Evolutionary conservation across 2,888 invertebrate genomes (phyloP).

Genomic region (Drosophila nr. medialis): DNA sequence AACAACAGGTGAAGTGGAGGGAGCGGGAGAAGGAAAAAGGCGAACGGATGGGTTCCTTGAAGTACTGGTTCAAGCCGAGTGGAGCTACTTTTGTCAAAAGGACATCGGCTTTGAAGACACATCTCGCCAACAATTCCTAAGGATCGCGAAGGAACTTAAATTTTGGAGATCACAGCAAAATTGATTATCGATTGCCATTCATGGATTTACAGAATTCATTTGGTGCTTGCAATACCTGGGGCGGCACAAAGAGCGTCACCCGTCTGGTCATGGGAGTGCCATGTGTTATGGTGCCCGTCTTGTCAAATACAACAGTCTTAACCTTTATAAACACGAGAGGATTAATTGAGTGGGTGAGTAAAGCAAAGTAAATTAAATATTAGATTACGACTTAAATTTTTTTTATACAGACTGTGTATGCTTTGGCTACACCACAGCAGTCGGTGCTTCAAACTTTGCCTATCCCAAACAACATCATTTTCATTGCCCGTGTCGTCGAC

Average conservation of each 20-base stretch:
- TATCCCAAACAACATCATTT: not conserved
- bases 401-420: slow-evolving; percentile 28
- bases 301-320: slow-evolving; percentile 98
- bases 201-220: not conserved
- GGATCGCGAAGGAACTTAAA: not conserved
- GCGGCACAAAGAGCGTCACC: slow-evolving; percentile 89
- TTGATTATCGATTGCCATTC: not conserved
- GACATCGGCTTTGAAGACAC: not conserved
- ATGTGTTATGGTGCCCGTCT: slow-evolving; percentile 98
- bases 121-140: not conserved
- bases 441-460: slow-evolving; percentile 35
- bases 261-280: slow-evolving; percentile 93
- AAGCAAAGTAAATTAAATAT: not conserved
- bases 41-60: not conserved
- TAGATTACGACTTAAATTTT: not conserved
- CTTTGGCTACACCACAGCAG: slow-evolving; percentile 33
- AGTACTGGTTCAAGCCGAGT: not conserved
- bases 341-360: slow-evolving; percentile 10
- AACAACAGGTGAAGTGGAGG: not conserved
- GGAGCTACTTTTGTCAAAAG: not conserved
- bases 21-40: not conserved
- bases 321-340: slow-evolving; percentile 61
- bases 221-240: slow-evolving; percentile 82
- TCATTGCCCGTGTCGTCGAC: slow-evolving; percentile 3
- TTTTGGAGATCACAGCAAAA: not conserved